Base-by-base conservation (phyloP, 92 coral and sea anemone species). In the Scolanthus callimorphus region DNA sequence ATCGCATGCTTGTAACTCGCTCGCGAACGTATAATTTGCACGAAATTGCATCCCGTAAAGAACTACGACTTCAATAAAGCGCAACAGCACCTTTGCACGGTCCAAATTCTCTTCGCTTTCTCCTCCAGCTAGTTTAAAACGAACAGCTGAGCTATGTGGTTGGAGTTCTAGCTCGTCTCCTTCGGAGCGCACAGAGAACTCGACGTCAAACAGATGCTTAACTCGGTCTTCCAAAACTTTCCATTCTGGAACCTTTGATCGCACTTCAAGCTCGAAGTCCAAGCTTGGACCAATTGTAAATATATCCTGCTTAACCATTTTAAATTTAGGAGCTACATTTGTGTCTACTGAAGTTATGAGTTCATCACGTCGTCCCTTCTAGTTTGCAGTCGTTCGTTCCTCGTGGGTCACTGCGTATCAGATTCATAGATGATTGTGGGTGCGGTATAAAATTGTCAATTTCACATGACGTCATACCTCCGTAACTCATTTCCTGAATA, bases 171-270 rank as follows among this genome's bases (percentile, higher is more conserved):
- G n/a, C n/a, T n/a, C n/a, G n/a, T n/a, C n/a, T n/a, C n/a, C n/a
- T n/a, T n/a, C n/a, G n/a, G n/a, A n/a, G n/a, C n/a, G n/a, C n/a
- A n/a, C n/a, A n/a, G n/a, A n/a, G n/a, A n/a, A n/a, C n/a, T 63
- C 48, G 2, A 77, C 83, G 27, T 57, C 66, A 25, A 76, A 82
- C 12, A 82, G 39, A 19, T 49, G 73, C 41, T 69, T 63, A 1
- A 82, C 83, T 0, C 79, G 65, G 27, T 69, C 83, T 4, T 75
- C 63, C 23, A 57, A 31, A 4, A 73, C 27, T 46, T 57, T 68
- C 29, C 55, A 46, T 6, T 68, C 65, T 6, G 52, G 65, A 12
- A 47, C 20, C 12, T 29, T 46, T 12, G 45, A 46, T 4, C 6
- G 17, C 4, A 4, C 46, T 23, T 55, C 57, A 0, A 68, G 58